Conservation (phyloP, 2,797 vertebrate species). For the Jordanella pulchra region DNA sequence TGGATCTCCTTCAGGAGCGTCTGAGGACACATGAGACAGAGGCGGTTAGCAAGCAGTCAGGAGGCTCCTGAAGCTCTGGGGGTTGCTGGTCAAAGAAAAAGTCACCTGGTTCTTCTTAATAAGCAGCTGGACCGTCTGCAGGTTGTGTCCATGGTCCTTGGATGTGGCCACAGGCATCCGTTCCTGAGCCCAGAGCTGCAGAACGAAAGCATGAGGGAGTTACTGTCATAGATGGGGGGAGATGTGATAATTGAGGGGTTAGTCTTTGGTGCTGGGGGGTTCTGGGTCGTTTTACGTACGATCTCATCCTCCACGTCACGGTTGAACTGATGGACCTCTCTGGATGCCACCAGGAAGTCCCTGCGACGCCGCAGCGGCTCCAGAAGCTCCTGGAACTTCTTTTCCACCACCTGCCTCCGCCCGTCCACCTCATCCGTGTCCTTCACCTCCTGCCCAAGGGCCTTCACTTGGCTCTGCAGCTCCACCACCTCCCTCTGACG, state of each 20-base stretch:
- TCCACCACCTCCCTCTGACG: conserved; percentile 92
- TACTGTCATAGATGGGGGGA: no score
- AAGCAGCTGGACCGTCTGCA: conserved; percentile 94
- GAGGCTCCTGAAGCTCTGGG: background rate
- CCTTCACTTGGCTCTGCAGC: conserved; percentile 87
- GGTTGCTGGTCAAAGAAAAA: background rate
- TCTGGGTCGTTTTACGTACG: conserved; percentile 75
- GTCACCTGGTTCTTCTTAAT: conserved; percentile 96
- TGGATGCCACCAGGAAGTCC: conserved; percentile 84
- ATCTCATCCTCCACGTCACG: conserved; percentile 93
- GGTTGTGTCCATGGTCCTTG: conserved; percentile 93
- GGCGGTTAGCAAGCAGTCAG: background rate
- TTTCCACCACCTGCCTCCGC: conserved; percentile 84
- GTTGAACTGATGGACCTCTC: conserved; percentile 93
- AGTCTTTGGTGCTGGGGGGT: background rate
- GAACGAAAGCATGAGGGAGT: background rate
- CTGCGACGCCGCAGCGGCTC: conserved; percentile 85
- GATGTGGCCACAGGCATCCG: conserved; percentile 91
- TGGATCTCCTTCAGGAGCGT: conserved; percentile 97
- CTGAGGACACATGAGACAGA: conserved; percentile 62
- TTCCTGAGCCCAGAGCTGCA: conserved; percentile 93
- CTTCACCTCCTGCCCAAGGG: conserved; percentile 89
- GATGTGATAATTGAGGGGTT: no score
- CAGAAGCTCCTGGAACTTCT: conserved; percentile 86
- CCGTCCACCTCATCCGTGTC: conserved; percentile 89